Evolutionary conservation across 2,797 vertebrate species (phyloP), one percentile per base, ranked within the genome.

Genomic region (Alcedo quadribrachys): DNA sequence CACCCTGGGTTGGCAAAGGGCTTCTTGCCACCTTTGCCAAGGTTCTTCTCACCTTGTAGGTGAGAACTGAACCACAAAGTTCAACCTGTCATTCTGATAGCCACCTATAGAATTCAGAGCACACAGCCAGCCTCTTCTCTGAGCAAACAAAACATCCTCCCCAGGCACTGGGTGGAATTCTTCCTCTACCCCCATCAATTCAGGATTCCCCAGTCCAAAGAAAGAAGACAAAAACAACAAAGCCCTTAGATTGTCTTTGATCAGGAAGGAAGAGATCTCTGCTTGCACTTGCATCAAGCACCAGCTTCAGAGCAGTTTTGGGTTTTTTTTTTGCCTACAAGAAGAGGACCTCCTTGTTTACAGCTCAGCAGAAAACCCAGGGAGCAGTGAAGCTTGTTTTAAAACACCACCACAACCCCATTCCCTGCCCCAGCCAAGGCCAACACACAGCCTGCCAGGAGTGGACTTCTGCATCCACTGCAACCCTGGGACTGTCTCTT

Each of bases 61-160:
- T 33, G 45, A 51, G 67, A 85, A 62, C 62, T 79, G 75, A 33
- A 53, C 22, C 77, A 14, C 53, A 53, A 32, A 81, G 82, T 14
- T 71, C 61, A 80, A 80, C 66, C 85, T 85, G 5, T 7, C 45
- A 13, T 84, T 85, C 32, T 70, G 85, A 90, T 54, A 96, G 95
- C 95, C 95, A 96, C 94, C 95, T 85, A 61, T 94, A 88, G 85
- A 94, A 82, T 90, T 93, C 75, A 65, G 94, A 96, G 96, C 95
- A 96, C 92, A 96, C 94, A 96, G 96, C 92, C 94, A 96, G 96
- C 92, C 94, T 96, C 87, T 94, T 80, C 79, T 74, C 93, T 77
- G 75, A 92, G 91, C 91, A 89, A 90, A 85, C 58, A 79, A 54
- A 33, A 5, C 22, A 8, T 45, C 25, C 45, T 27, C 25, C 78